Conservation (phyloP, 2,888 invertebrate genomes). For the Tenthredo scrophulariae region DNA sequence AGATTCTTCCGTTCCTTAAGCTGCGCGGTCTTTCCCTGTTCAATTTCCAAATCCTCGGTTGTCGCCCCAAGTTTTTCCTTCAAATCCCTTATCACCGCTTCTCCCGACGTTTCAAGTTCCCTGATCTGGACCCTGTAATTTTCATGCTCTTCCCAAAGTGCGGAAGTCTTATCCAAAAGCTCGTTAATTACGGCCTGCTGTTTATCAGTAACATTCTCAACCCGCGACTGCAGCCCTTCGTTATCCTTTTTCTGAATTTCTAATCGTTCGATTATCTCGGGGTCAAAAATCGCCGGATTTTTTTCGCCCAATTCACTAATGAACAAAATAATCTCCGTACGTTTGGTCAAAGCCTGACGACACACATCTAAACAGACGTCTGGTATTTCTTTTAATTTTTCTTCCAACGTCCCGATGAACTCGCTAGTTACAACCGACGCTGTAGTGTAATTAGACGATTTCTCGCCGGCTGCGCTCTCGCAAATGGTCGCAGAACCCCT, state of each 20-base stretch:
- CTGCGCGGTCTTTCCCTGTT: conserved; percentile 62
- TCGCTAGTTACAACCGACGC: conserved; percentile 56
- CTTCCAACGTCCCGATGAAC: conserved; percentile 60
- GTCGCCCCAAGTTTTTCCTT: conserved; percentile 57
- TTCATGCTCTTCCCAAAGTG: conserved; percentile 55
- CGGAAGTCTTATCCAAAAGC: conserved; percentile 55
- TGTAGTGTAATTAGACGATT: neutral
- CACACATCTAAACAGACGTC: conserved; percentile 60
- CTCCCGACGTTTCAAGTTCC: conserved; percentile 56
- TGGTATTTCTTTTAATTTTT: conserved; percentile 59
- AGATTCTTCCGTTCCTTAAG: conserved; percentile 61
- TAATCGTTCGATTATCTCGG: conserved; percentile 55
- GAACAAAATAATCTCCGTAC: conserved; percentile 58
- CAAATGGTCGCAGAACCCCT: neutral
- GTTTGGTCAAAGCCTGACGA: conserved; percentile 61
- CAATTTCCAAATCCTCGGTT: conserved; percentile 60
- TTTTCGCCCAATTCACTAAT: conserved; percentile 57
- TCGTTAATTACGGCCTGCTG: conserved; percentile 58
- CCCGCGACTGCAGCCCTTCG: conserved; percentile 55
- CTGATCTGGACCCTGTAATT: conserved; percentile 55
- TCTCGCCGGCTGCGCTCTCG: neutral
- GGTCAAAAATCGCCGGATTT: conserved; percentile 28
- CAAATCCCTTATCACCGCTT: conserved; percentile 58
- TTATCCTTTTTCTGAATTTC: conserved; percentile 57
- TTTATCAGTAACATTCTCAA: conserved; percentile 58